phyloP scores from a whole-genome alignment of 1,140 invertebrate genomes.

The Meloidogyne hapla region DNA sequence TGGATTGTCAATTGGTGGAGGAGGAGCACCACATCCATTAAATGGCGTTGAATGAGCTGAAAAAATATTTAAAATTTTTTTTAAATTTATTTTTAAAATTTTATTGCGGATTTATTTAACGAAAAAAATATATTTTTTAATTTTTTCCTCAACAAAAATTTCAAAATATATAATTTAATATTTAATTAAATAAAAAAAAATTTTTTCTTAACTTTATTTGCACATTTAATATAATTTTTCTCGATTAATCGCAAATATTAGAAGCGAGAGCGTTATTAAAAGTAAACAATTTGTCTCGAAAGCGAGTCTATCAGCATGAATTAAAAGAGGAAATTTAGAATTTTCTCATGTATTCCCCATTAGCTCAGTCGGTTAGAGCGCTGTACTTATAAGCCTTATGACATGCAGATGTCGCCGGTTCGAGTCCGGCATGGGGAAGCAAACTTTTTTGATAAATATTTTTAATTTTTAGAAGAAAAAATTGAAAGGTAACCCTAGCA shows the following conservation, averaged over 20 bases:
- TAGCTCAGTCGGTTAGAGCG: conserved; percentile 38
- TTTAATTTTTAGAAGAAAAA: conserved; percentile 5
- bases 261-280: not conserved
- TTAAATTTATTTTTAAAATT: not conserved
- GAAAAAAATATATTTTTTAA: not conserved
- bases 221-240: not conserved
- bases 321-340: conserved; percentile 3
- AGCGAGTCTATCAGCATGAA: not conserved
- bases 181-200: not conserved
- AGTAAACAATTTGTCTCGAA: not conserved
- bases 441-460: not conserved
- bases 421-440: conserved; percentile 32
- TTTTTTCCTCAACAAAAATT: too few species aligned
- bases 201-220: not conserved
- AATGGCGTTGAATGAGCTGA: not conserved
- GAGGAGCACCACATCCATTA: not conserved
- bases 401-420: conserved; percentile 33
- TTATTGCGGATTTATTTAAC: not conserved
- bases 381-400: conserved; percentile 32
- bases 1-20: not conserved
- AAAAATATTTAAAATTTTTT: not conserved
- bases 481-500: too few species aligned
- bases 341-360: conserved; percentile 22
- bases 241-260: not conserved
- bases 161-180: not conserved